phyloP scores from a whole-genome alignment of 2,888 invertebrate genomes.

The Latrodectus elegans region DNA sequence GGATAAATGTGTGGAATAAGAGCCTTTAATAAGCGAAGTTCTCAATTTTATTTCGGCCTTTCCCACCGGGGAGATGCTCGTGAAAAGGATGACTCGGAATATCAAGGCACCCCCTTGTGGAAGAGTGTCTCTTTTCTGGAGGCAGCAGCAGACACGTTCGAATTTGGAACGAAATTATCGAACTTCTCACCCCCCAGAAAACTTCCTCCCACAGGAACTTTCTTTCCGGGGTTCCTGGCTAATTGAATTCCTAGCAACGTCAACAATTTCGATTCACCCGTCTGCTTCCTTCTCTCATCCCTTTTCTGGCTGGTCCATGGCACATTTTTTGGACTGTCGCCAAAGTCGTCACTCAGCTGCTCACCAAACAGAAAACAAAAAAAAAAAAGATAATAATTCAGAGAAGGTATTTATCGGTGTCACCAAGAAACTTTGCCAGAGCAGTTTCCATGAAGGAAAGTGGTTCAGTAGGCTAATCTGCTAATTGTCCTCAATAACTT shows the following conservation, averaged over 20 bases:
- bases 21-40: too few species aligned
- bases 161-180: conserved; percentile 41
- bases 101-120: neutral
- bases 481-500: too few species aligned
- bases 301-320: neutral
- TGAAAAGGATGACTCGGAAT: neutral
- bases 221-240: conserved; percentile 17
- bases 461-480: too few species aligned
- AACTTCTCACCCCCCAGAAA: conserved; percentile 6
- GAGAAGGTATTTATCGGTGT: too few species aligned
- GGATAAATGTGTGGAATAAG: too few species aligned
- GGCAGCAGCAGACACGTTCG: conserved; percentile 12
- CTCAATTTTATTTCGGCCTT: too few species aligned
- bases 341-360: conserved; percentile 21
- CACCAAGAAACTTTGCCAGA: too few species aligned
- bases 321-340: conserved; percentile 47
- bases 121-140: neutral
- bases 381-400: conserved; percentile 4
- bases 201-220: conserved; percentile 21
- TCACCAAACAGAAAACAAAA: conserved; percentile 44
- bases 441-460: too few species aligned
- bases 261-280: conserved; percentile 47
- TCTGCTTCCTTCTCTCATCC: neutral
- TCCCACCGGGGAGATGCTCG: neutral
- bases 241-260: conserved; percentile 61